Percentiles rank a stretch among this genome's conserved stretches.
phyloP scores from a whole-genome alignment of 2,888 invertebrate genomes.

The Sarcophaga variegata region DNA sequence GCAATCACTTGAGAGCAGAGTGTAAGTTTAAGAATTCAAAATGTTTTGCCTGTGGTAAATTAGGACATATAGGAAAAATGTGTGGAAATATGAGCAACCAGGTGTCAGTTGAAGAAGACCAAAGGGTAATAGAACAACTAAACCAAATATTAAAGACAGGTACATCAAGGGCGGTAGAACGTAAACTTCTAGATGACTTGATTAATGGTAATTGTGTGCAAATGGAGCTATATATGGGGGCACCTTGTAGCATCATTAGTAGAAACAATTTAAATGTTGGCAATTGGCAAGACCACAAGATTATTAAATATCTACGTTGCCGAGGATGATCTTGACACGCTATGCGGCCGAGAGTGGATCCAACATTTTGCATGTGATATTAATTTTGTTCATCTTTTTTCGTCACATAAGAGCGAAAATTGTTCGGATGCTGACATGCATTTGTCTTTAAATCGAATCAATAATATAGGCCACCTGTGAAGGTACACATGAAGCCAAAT shows the following conservation, averaged over 20 bases:
- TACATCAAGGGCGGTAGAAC: conserved; percentile 4
- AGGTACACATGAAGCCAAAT: not conserved
- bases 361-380: conserved; percentile 48
- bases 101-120: not conserved
- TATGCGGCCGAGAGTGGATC: conserved; percentile 48
- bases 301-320: conserved; percentile 36
- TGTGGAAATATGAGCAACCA: conserved; percentile 15
- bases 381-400: conserved; percentile 13
- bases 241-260: conserved; percentile 56
- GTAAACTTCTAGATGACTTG: conserved; percentile 6
- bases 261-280: not conserved
- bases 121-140: not conserved
- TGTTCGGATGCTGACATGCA: too few species aligned
- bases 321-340: conserved; percentile 43
- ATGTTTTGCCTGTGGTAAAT: conserved; percentile 29
- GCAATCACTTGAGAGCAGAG: not conserved
- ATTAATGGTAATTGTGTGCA: conserved; percentile 32
- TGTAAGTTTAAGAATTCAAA: conserved; percentile 31
- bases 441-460: too few species aligned
- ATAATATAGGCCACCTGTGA: too few species aligned
- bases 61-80: conserved; percentile 33
- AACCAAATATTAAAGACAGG: conserved; percentile 6
- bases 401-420: not conserved
- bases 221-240: conserved; percentile 60
- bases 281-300: conserved; percentile 13